A percentile compares a stretch with the other conserved stretches of the same genome.
Conservation (phyloP, 2,888 invertebrate genomes). For the Aelia acuminata region DNA sequence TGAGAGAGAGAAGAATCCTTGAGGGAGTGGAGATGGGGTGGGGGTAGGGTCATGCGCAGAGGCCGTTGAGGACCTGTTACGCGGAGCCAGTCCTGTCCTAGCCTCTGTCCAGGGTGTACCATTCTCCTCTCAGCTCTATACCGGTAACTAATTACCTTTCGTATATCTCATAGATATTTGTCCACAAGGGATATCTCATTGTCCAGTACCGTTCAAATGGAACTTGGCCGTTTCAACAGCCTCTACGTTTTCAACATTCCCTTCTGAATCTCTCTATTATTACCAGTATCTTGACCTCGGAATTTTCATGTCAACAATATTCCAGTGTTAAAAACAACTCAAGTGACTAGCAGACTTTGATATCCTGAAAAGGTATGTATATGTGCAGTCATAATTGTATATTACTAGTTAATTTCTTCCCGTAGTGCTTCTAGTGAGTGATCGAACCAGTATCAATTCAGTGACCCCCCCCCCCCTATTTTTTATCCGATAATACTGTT, state of each 20-base stretch:
- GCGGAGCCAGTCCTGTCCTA: conserved; percentile 37
- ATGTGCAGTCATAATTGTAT: conserved; percentile 8
- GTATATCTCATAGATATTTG: conserved; percentile 30
- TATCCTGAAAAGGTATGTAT: conserved; percentile 28
- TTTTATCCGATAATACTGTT: not conserved
- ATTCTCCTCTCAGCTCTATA: conserved; percentile 13
- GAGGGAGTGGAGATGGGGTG: not conserved
- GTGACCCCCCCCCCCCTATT: not conserved
- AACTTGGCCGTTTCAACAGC: conserved; percentile 11
- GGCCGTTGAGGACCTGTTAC: not conserved
- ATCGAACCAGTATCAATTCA: not conserved
- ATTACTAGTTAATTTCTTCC: not conserved
- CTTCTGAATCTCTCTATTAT: conserved; percentile 6
- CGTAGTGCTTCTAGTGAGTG: not conserved
- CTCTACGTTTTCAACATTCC: not conserved
- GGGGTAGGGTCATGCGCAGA: conserved; percentile 11
- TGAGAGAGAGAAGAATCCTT: conserved; percentile 47
- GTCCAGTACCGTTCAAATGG: conserved; percentile 32
- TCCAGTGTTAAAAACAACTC: conserved; percentile 8
- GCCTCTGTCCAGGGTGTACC: not conserved
- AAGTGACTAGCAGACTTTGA: not conserved
- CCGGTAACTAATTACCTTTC: conserved; percentile 48
- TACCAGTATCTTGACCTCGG: conserved; percentile 20
- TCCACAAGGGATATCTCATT: not conserved
- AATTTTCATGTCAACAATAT: conserved; percentile 35